These are phyloP conservation scores for Aphelenchoides besseyi DNA, from an alignment of 1,140 invertebrate species.

Conservation along the genomic window DNA sequence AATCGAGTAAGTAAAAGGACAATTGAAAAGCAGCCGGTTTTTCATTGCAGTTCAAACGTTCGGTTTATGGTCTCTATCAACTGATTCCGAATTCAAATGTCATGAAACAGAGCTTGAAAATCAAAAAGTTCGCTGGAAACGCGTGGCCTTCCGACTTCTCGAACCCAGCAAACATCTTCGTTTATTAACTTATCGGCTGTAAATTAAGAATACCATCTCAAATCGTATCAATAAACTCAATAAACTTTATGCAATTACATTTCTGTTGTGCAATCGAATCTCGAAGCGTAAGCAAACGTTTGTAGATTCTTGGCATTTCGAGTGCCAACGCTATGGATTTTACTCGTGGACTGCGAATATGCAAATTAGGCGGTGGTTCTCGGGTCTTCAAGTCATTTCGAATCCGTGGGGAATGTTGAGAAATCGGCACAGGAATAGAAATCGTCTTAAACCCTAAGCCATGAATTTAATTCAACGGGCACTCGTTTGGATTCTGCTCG, in stretches of 20 bases:
- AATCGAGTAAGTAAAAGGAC: too few relatives aligned
- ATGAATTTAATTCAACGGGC: neutral
- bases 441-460: too few relatives aligned
- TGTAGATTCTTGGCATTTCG: neutral
- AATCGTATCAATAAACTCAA: too few relatives aligned
- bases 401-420: neutral
- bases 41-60: neutral
- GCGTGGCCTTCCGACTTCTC: neutral
- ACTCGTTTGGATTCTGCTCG: neutral
- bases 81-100: conserved; percentile 1
- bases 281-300: too few relatives aligned
- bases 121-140: neutral
- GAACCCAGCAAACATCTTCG: neutral
- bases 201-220: neutral
- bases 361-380: neutral
- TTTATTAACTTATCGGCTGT: too few relatives aligned
- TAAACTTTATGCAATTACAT: too few relatives aligned
- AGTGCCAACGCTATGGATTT: neutral
- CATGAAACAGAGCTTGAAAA: conserved; percentile 2
- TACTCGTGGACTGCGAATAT: neutral
- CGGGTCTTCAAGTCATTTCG: too few relatives aligned
- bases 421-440: too few relatives aligned
- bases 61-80: conserved; percentile 8
- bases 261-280: too few relatives aligned
- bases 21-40: too few relatives aligned